Conservation (phyloP, 2,113 vertebrate species). For the Galbula dea region DNA sequence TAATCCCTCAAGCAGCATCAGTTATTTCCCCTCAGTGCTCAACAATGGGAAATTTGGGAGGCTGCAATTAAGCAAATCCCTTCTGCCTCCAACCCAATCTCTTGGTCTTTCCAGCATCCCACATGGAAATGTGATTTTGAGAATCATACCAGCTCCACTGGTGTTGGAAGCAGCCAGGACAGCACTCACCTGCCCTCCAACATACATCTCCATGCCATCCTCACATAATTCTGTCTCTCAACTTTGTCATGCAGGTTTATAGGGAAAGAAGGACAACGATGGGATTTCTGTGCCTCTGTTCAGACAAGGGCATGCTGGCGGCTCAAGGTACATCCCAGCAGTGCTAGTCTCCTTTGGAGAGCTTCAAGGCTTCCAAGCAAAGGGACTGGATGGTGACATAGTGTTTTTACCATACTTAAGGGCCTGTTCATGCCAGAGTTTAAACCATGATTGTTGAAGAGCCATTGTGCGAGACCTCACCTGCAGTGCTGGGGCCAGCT, state of each 20-base stretch:
- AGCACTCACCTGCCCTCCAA: not conserved
- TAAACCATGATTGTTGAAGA: not conserved
- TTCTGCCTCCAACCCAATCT: not conserved
- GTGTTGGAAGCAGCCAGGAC: constrained; percentile 55
- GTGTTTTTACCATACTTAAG: not conserved
- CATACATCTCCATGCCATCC: not conserved
- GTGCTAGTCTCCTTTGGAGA: not conserved
- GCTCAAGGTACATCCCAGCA: not conserved
- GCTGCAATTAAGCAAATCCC: not conserved
- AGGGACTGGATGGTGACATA: fast-evolving
- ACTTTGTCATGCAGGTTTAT: not conserved
- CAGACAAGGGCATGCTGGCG: not conserved
- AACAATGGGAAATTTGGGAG: not conserved
- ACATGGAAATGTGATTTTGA: constrained; percentile 52
- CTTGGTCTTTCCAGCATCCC: not conserved
- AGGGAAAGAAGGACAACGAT: not conserved
- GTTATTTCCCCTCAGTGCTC: not conserved
- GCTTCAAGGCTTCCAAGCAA: not conserved
- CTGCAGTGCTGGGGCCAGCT: too few relatives aligned
- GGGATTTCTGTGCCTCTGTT: not conserved
- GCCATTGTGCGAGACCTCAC: not conserved
- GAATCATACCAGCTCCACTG: constrained; percentile 1
- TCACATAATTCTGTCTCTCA: constrained; percentile 68
- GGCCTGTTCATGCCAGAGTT: fast-evolving
- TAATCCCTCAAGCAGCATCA: not conserved